phyloP scores from a whole-genome alignment of 2,797 vertebrate species.

The Pseudomugil gertrudae region DNA sequence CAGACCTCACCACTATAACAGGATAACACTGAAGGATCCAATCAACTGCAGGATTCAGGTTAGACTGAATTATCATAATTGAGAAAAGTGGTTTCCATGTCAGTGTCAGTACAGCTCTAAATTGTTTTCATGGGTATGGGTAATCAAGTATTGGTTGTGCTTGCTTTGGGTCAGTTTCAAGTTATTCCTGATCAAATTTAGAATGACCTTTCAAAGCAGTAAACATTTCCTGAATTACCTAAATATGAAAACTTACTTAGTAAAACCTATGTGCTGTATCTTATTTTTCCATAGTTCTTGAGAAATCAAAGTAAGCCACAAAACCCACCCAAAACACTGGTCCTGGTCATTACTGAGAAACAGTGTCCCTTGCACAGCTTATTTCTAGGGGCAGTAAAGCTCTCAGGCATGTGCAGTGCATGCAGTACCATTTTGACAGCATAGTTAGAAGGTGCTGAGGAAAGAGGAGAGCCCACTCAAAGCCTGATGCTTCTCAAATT shows the following conservation, averaged over 20 bases:
- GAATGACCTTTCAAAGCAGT: conserved; percentile 29
- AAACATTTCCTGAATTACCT: conserved; percentile 36
- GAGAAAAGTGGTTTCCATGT: conserved; percentile 80
- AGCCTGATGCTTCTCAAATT: conserved; percentile 79
- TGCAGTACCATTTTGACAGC: conserved; percentile 72
- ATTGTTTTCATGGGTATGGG: conserved; percentile 66
- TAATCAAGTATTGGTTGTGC: conserved; percentile 24
- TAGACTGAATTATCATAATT: conserved; percentile 81
- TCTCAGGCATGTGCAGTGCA: conserved; percentile 57
- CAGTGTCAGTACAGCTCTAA: conserved; percentile 69
- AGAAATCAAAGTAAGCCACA: conserved; percentile 17
- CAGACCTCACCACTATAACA: conserved; percentile 69
- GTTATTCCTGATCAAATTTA: conserved; percentile 32
- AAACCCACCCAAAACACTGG: conserved; percentile 22
- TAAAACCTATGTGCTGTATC: conserved; percentile 25
- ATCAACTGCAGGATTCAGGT: conserved; percentile 76
- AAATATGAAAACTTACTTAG: conserved; percentile 46
- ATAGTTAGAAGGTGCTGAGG: conserved; percentile 83
- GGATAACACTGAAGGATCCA: conserved; percentile 65
- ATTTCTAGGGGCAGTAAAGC: conserved; percentile 69
- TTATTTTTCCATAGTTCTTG: conserved; percentile 5
- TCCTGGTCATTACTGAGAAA: conserved; percentile 43
- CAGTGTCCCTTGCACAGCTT: conserved; percentile 38
- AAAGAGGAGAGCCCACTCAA: conserved; percentile 78
- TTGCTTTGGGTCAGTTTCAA: conserved; percentile 34